phyloP scores from a whole-genome alignment of 2,113 vertebrate species.

The Aphyosemion australe region DNA sequence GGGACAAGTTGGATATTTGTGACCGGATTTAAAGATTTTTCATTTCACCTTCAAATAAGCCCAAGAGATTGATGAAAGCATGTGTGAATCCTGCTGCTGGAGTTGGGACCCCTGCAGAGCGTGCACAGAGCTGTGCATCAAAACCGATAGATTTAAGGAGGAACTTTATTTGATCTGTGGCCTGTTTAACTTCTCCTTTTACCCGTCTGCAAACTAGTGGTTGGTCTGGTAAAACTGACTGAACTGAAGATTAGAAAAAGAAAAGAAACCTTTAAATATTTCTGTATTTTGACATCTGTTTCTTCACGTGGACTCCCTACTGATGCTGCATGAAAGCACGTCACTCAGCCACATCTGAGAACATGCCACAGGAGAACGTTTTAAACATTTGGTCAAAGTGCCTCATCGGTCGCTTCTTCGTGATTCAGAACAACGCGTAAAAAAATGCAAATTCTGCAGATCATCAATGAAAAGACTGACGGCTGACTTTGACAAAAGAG shows the following conservation, averaged over 20 bases:
- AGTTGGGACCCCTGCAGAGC: conserved; percentile 53
- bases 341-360: conserved; percentile 22
- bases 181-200: background rate
- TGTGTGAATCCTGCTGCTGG: conserved; percentile 37
- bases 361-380: conserved; percentile 17
- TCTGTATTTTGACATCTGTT: conserved; percentile 7
- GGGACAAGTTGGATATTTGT: conserved; percentile 21
- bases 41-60: conserved; percentile 52
- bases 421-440: conserved; percentile 23
- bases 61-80: conserved; percentile 42
- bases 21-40: conserved; percentile 16
- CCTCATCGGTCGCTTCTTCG: background rate
- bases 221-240: conserved; percentile 14
- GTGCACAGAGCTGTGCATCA: conserved; percentile 49
- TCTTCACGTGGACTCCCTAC: conserved; percentile 5
- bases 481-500: background rate
- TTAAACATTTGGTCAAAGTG: conserved; percentile 18
- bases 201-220: background rate
- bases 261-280: conserved; percentile 1
- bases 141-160: conserved; percentile 16
- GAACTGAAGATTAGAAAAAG: background rate
- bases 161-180: conserved; percentile 36
- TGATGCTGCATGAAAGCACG: conserved; percentile 13
- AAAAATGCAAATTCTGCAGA: conserved; percentile 9
- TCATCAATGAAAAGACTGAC: background rate